A percentile compares a stretch with the other conserved stretches of the same genome.
These are phyloP conservation scores for Ailurus styani DNA, from an alignment of 2,113 vertebrate genomes.

Conservation along the genomic window DNA sequence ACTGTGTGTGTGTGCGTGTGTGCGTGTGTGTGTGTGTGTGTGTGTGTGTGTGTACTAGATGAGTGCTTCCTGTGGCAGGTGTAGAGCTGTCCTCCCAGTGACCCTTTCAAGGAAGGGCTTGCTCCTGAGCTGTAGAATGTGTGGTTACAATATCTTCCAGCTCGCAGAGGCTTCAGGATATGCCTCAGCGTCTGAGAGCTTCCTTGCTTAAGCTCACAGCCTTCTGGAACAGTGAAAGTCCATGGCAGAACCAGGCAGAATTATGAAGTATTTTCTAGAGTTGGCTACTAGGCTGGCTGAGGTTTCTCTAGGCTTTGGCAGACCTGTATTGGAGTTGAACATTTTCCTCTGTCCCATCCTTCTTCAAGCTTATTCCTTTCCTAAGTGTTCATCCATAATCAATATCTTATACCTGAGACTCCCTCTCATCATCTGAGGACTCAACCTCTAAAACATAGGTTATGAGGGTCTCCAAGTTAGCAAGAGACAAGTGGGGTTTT, in stretches of 20 bases:
- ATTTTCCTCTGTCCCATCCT: background rate
- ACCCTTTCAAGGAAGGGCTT: background rate
- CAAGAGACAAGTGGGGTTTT: background rate
- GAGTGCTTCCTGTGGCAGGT: background rate
- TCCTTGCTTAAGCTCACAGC: background rate
- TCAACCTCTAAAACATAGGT: background rate
- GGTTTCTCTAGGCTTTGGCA: background rate
- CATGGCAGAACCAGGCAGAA: background rate
- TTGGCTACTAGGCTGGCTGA: background rate
- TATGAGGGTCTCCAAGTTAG: background rate
- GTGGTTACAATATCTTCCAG: background rate
- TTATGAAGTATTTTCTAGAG: background rate
- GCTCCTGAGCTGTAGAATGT: accelerated
- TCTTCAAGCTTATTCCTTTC: background rate
- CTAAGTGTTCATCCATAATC: background rate
- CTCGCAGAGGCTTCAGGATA: background rate
- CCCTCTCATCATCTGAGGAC: background rate
- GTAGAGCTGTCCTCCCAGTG: background rate
- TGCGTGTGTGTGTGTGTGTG: background rate
- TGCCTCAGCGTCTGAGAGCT: background rate
- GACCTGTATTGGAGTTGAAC: background rate
- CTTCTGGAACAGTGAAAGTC: background rate
- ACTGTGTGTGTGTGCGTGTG: background rate
- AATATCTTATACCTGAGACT: background rate
- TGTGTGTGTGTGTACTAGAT: background rate